Conservation (phyloP, 2,888 invertebrate species). For the Antheraea yamamai region DNA sequence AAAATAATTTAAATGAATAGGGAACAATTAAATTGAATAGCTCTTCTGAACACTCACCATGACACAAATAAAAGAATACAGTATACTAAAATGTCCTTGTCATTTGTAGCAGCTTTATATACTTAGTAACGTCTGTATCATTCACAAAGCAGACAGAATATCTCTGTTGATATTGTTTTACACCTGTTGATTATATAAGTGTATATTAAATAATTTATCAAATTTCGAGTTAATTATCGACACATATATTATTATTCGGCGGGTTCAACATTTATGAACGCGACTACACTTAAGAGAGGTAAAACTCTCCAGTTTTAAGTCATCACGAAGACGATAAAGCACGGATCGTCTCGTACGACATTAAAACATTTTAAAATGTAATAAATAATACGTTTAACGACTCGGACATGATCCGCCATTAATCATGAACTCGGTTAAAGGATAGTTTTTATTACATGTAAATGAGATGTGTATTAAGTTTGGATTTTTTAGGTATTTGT, state of each 20-base stretch:
- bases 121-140: too few relatives aligned
- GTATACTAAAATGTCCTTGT: too few relatives aligned
- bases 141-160: too few relatives aligned
- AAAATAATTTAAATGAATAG: too few relatives aligned
- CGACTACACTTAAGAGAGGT: background rate
- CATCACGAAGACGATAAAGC: constrained; percentile 31
- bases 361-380: constrained; percentile 79
- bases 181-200: background rate
- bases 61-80: too few relatives aligned
- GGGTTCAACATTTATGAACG: background rate
- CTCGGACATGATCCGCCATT: constrained; percentile 62
- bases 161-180: too few relatives aligned
- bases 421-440: constrained; percentile 71
- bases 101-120: too few relatives aligned
- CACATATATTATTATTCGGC: background rate
- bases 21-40: too few relatives aligned
- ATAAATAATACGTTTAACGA: constrained; percentile 77
- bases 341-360: constrained; percentile 41
- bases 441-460: constrained; percentile 77
- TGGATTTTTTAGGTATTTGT: background rate
- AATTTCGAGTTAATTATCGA: background rate
- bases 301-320: constrained; percentile 10
- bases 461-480: constrained; percentile 48
- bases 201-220: background rate
- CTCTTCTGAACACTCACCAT: too few relatives aligned